Base-by-base conservation (phyloP, 2,888 invertebrate genomes). In the Amblyjoppa fuscipennis region DNA sequence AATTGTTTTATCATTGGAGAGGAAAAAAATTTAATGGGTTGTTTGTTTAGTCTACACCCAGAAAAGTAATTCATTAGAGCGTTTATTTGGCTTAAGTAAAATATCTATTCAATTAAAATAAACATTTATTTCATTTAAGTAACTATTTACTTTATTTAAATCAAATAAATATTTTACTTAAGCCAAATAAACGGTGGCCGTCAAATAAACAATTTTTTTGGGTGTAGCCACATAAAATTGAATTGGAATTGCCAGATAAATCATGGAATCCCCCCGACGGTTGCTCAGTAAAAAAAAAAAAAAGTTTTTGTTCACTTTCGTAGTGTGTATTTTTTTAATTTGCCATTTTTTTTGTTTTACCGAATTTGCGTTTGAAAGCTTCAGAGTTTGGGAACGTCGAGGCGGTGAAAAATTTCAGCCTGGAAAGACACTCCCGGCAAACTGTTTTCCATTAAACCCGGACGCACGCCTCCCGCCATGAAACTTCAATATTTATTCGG, bases 401-500 rank as follows among this genome's bases (percentile, higher is more conserved):
- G 68, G 51, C 61, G 45, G n/a, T 59, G 41, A 75, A 70, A 85
- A 79, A 70, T 59, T 61, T 79, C 20, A 16, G 41, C 51, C 51
- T 16, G 31, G 25, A 49, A 59, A 66, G 71, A 73, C 41, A 49
- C 70, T 71, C 70, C 69, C 64, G 79, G 75, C 69, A 75, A 81
- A 75, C 75, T 70, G 75, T 82, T 85, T 85, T 79, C 59, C 75
- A 59, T 79, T 79, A 25, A 59, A 6, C 59, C 13, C 59, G 59
- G 3, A 13, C 31, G 41, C n/a, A 61, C 49, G 75, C 49, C 61
- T 64, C 70, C 7, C 64, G 49, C 34, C 74, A 74, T 74, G 45
- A 82, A 85, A 85, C 75, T 82, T 76, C 79, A 79, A 85, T 85
- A 82, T 82, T 85, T 85, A 85, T 85, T 71, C 82, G 71, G 75